Percentiles rank a stretch among this genome's conserved stretches.
phyloP scores from a whole-genome alignment of 2,113 vertebrate species.

The Genyomyrus donnyi region DNA sequence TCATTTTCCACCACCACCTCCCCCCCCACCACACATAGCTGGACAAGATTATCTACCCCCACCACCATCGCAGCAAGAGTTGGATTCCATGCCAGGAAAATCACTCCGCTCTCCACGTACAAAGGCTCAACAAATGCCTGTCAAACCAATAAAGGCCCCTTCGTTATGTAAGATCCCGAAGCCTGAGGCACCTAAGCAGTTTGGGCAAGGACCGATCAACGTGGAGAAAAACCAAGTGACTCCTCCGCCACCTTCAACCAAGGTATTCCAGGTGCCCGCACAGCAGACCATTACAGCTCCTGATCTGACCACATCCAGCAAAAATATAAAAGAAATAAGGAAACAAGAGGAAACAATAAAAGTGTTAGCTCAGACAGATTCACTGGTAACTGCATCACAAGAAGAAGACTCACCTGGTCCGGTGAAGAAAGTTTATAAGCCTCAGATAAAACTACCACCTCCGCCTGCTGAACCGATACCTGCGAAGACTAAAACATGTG shows the following conservation, averaged over 20 bases:
- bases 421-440: conserved; percentile 49
- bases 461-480: conserved; percentile 46
- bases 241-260: conserved; percentile 31
- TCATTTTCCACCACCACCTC: conserved; percentile 52
- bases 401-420: conserved; percentile 40
- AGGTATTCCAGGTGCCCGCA: background rate
- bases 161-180: conserved; percentile 62
- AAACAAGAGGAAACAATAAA: conserved; percentile 34
- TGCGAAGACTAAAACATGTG: conserved; percentile 56
- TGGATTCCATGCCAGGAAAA: conserved; percentile 43
- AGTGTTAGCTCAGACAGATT: conserved; percentile 29
- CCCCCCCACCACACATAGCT: conserved; percentile 31
- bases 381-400: conserved; percentile 6
- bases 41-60: conserved; percentile 53
- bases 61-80: conserved; percentile 59
- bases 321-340: conserved; percentile 36
- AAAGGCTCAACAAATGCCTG: conserved; percentile 38
- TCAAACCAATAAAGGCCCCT: conserved; percentile 38
- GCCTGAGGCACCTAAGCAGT: conserved; percentile 50
- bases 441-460: conserved; percentile 65
- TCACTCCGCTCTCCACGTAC: conserved; percentile 33
- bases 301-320: conserved; percentile 32
- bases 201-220: conserved; percentile 48
- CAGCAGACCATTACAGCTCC: background rate
- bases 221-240: conserved; percentile 56